Evolutionary conservation across 2,113 vertebrate genomes (phyloP).

Genomic region (Nibea coibor): DNA sequence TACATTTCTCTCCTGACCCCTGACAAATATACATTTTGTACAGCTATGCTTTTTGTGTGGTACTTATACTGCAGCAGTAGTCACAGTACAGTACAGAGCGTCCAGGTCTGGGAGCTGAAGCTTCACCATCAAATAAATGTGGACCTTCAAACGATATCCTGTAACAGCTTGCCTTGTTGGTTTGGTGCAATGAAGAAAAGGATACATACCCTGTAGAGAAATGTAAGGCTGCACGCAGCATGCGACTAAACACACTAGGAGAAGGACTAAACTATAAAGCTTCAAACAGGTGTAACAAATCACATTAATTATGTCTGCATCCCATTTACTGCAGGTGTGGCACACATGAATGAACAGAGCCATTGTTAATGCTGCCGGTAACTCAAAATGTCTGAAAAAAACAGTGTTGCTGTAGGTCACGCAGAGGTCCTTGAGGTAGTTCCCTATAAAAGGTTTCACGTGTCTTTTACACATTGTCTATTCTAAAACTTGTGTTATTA

Average conservation of each 20-base stretch:
- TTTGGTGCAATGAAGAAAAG: constrained; percentile 12
- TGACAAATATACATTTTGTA: constrained; percentile 4
- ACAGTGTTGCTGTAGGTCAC: neutral
- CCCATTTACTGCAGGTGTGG: constrained; percentile 18
- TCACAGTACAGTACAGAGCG: constrained; percentile 19
- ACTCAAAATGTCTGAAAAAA: constrained; percentile 6
- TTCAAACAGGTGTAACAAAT: constrained; percentile 18
- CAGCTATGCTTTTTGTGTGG: constrained; percentile 3
- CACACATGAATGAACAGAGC: constrained; percentile 5
- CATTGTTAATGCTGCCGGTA: neutral
- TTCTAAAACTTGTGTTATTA: neutral
- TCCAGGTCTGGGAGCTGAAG: constrained; percentile 28
- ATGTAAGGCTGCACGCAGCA: neutral
- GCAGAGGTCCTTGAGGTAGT: neutral
- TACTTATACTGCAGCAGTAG: constrained; percentile 4
- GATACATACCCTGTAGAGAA: neutral
- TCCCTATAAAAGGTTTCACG: no score
- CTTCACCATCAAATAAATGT: constrained; percentile 37
- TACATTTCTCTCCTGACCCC: neutral
- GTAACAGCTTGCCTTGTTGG: constrained; percentile 15
- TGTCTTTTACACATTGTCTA: neutral
- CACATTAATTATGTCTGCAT: constrained; percentile 8
- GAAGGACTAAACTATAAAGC: no score
- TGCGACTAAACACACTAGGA: neutral
- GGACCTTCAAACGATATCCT: constrained; percentile 29